Evolutionary conservation across 1,140 invertebrate species (phyloP).

Genomic region (Babylonia areolata): DNA sequence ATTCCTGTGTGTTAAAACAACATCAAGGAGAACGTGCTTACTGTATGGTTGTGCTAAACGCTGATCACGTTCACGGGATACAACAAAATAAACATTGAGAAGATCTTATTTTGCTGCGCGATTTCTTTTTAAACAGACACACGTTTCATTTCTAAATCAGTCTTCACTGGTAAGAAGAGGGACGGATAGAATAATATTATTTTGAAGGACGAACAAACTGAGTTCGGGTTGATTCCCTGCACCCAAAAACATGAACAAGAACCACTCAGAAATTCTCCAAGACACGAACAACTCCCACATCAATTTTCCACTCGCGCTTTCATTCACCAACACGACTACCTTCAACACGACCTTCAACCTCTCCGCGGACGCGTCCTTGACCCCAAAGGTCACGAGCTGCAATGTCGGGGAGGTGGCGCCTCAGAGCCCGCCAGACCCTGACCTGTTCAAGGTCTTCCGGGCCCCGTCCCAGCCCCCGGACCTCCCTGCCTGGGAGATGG

Average conservation of each 20-base stretch:
- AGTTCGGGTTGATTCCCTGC: too few species aligned
- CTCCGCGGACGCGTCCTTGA: neutral
- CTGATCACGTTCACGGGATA: too few species aligned
- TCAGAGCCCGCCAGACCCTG: neutral
- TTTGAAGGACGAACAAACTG: too few species aligned
- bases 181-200: too few species aligned
- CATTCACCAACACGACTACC: neutral
- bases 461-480: slow-evolving; percentile 3
- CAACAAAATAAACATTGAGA: too few species aligned
- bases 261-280: neutral
- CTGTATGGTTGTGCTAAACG: too few species aligned
- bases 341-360: neutral
- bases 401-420: neutral
- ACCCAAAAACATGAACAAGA: neutral
- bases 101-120: too few species aligned
- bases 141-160: too few species aligned
- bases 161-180: too few species aligned
- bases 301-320: neutral
- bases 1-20: too few species aligned
- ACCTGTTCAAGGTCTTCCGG: slow-evolving; percentile 10
- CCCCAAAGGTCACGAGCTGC: neutral
- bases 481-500: slow-evolving; percentile 44
- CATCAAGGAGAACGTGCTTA: too few species aligned
- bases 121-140: too few species aligned
- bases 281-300: neutral